Evolutionary conservation across 2,888 invertebrate species (phyloP).

Genomic region (Caenorhabditis zanzibari): DNA sequence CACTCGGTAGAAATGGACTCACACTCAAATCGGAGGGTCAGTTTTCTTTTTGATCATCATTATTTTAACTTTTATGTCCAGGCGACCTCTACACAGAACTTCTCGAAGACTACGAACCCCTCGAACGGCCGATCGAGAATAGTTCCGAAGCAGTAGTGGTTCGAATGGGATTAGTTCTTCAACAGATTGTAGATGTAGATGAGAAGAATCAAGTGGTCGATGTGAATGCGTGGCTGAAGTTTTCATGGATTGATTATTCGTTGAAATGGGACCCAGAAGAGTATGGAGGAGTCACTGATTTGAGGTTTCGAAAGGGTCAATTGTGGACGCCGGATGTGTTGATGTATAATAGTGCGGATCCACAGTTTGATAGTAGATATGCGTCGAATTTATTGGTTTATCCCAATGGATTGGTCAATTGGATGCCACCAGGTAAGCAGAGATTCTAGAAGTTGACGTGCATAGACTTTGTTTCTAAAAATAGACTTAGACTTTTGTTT

Average conservation of each 20-base stretch:
- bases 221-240: constrained; percentile 77
- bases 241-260: constrained; percentile 76
- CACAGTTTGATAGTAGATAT: constrained; percentile 98
- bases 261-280: constrained; percentile 74
- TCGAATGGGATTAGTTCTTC: constrained; percentile 71
- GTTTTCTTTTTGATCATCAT: too few relatives aligned
- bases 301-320: constrained; percentile 72
- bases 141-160: constrained; percentile 73
- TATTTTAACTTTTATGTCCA: too few relatives aligned
- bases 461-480: too few relatives aligned
- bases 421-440: constrained; percentile 93
- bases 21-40: constrained; percentile 45
- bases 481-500: neutral
- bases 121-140: constrained; percentile 75
- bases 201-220: constrained; percentile 78
- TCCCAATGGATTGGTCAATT: constrained; percentile 94
- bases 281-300: constrained; percentile 74
- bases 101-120: constrained; percentile 74
- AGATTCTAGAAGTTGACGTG: too few relatives aligned
- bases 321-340: constrained; percentile 79
- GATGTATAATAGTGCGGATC: constrained; percentile 89
- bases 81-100: constrained; percentile 72
- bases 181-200: constrained; percentile 67
- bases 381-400: constrained; percentile 97
- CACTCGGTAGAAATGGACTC: constrained; percentile 32